These are phyloP conservation scores for Blastomussa wellsi DNA, from an alignment of 92 coral and sea anemone species.

Conservation along the genomic window DNA sequence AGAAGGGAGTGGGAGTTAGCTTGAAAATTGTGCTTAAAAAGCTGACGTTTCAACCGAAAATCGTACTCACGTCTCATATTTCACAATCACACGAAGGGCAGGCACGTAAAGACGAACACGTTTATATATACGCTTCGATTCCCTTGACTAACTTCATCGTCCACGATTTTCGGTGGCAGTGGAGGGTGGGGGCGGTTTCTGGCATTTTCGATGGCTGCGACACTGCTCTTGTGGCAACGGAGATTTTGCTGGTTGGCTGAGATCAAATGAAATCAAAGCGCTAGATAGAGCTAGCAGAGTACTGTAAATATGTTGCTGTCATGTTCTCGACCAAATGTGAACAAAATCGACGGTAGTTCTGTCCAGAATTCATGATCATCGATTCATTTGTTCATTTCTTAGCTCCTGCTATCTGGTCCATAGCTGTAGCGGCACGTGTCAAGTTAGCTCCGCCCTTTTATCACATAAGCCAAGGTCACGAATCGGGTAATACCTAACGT, in stretches of 20 bases:
- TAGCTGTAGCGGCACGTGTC: neutral
- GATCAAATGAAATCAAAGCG: neutral
- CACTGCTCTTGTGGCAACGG: neutral
- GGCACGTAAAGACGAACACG: neutral
- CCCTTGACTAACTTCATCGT: constrained; percentile 4
- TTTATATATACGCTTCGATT: neutral
- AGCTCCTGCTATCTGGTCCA: too few species aligned
- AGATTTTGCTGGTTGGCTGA: neutral
- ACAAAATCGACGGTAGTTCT: neutral
- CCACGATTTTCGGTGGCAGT: neutral
- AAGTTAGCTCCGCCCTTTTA: neutral
- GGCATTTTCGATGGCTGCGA: neutral
- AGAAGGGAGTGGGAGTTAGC: neutral
- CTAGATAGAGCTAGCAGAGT: neutral
- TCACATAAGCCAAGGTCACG: neutral
- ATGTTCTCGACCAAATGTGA: neutral
- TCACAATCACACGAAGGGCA: neutral
- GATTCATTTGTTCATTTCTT: too few species aligned
- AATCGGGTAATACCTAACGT: neutral
- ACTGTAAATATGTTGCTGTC: neutral
- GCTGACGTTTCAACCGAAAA: neutral
- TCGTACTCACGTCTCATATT: neutral
- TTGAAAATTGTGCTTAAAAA: neutral
- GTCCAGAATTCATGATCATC: too few species aligned
- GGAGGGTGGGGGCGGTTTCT: neutral